Percentiles rank a stretch among this genome's conserved stretches.
Conservation (phyloP, 2,888 invertebrate species). For the Leptarthrus brevirostris region DNA sequence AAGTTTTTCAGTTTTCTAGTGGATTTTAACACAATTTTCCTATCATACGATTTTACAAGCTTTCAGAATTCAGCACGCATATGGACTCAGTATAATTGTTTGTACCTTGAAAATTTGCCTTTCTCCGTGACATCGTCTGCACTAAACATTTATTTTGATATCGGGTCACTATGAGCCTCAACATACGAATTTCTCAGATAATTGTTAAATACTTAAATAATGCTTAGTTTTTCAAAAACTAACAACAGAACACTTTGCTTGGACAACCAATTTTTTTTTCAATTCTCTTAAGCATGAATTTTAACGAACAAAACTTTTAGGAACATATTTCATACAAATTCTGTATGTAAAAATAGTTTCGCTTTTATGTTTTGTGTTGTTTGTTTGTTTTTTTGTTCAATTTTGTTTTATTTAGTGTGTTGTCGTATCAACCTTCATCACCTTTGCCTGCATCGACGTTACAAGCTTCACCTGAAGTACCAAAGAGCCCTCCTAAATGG, state of each 20-base stretch:
- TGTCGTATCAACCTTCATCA: conserved; percentile 57
- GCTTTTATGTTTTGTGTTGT: conserved; percentile 40
- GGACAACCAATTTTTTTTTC: background rate
- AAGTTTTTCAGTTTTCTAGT: too few species aligned
- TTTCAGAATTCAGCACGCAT: too few species aligned
- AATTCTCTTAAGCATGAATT: background rate
- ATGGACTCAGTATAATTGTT: too few species aligned
- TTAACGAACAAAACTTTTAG: background rate
- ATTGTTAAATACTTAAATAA: too few species aligned
- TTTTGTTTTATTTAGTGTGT: conserved; percentile 58
- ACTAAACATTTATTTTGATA: too few species aligned
- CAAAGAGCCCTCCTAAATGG: conserved; percentile 74
- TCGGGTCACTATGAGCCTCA: too few species aligned
- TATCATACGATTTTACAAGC: too few species aligned
- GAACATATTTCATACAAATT: background rate
- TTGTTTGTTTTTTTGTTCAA: conserved; percentile 30
- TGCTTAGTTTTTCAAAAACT: too few species aligned
- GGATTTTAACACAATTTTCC: too few species aligned
- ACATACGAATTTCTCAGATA: too few species aligned
- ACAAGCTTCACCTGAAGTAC: conserved; percentile 57
- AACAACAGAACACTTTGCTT: conserved; percentile 11
- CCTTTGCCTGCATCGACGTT: conserved; percentile 55
- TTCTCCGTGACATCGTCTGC: too few species aligned
- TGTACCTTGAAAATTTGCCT: too few species aligned
- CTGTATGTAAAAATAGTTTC: background rate